Conservation (phyloP, 2,113 vertebrate species). For the Neogale vison region DNA sequence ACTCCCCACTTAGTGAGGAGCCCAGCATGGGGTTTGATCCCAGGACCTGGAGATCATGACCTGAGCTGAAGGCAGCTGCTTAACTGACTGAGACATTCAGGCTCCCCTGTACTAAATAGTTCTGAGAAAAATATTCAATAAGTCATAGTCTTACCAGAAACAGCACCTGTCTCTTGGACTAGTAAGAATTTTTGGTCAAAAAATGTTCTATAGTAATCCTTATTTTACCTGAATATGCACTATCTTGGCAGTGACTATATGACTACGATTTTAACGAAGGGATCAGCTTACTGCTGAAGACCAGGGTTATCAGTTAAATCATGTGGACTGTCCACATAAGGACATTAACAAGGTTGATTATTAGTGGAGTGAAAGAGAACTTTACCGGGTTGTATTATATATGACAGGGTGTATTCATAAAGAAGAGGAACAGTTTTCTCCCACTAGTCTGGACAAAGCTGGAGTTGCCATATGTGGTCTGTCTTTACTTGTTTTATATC, state of each 20-base stretch:
- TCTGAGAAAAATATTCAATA: constrained; percentile 11
- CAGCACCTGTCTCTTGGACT: background rate
- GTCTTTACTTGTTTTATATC: background rate
- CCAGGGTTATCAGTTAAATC: background rate
- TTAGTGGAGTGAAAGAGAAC: constrained; percentile 10
- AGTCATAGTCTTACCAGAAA: background rate
- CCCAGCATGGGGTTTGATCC: background rate
- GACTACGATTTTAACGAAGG: constrained; percentile 35
- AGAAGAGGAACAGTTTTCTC: background rate
- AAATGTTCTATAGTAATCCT: constrained; percentile 20
- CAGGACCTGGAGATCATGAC: background rate
- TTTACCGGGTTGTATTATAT: background rate
- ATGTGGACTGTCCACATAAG: background rate
- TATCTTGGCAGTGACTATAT: background rate
- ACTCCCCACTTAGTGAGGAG: background rate
- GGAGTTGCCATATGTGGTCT: background rate
- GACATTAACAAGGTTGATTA: background rate
- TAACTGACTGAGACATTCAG: too few species aligned
- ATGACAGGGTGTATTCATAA: background rate
- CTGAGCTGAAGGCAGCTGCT: background rate
- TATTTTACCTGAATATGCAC: constrained; percentile 6
- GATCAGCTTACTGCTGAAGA: constrained; percentile 22
- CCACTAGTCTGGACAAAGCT: background rate
- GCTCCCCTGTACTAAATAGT: background rate
- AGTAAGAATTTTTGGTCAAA: constrained; percentile 33